Evolutionary conservation across 2,113 vertebrate genomes (phyloP).

Genomic region (Cyprinodon variegatus): DNA sequence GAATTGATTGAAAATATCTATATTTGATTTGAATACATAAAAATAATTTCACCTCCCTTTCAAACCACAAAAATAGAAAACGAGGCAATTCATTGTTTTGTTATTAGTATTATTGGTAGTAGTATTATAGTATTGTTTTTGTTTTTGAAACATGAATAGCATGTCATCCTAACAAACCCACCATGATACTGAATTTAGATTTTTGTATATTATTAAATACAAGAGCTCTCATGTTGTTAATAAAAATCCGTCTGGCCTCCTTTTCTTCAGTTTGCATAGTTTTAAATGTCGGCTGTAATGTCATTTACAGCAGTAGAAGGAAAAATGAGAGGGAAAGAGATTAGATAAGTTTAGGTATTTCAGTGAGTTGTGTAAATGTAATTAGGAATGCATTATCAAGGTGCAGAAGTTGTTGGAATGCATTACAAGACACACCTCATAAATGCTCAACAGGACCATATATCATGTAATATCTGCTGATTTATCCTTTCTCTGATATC

Average conservation of each 20-base stretch:
- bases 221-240: not conserved
- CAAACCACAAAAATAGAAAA: too few relatives aligned
- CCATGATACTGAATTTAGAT: not conserved
- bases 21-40: too few relatives aligned
- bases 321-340: not conserved
- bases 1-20: not conserved
- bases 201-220: not conserved
- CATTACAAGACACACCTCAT: conserved; percentile 17
- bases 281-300: not conserved
- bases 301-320: not conserved
- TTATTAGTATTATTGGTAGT: not conserved
- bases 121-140: not conserved
- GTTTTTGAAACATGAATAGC: not conserved
- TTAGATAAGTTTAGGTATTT: not conserved
- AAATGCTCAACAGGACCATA: conserved; percentile 1
- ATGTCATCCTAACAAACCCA: not conserved
- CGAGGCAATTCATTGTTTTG: not conserved
- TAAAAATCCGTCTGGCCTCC: not conserved
- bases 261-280: not conserved
- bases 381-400: not conserved
- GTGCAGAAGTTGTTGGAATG: conserved; percentile 18
- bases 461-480: conserved; percentile 1
- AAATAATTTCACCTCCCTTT: too few relatives aligned
- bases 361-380: not conserved
- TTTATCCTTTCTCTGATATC: conserved; percentile 11